Conservation (phyloP, 2,888 invertebrate species). For the Drosophila formosana region DNA sequence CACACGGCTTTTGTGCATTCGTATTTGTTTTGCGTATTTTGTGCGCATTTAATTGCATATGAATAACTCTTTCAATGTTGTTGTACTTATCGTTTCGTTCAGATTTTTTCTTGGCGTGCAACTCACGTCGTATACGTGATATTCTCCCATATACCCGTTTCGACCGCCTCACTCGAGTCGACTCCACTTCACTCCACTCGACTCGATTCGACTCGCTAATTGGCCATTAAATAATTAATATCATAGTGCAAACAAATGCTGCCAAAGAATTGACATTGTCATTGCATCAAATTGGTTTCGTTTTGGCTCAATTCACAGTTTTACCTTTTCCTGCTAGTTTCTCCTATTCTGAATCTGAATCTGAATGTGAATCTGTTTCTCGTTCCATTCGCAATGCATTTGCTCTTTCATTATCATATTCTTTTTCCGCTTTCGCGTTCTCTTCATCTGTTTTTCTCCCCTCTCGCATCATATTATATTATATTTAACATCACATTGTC, state of each 20-base stretch:
- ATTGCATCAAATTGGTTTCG: slow-evolving; percentile 24
- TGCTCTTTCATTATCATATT: slow-evolving; percentile 3
- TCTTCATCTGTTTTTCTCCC: not conserved
- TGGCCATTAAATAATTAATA: slow-evolving; percentile 67
- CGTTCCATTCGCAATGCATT: not conserved
- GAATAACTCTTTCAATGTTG: slow-evolving; percentile 4
- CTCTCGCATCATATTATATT: not conserved
- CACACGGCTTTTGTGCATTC: no score
- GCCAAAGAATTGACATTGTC: slow-evolving; percentile 20
- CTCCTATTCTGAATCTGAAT: no score
- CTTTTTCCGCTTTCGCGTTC: not conserved
- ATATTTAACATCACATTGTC: not conserved
- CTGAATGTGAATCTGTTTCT: not conserved
- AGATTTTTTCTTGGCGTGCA: not conserved
- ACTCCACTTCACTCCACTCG: not conserved
- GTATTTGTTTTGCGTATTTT: not conserved
- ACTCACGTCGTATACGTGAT: slow-evolving; percentile 51
- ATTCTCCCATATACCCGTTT: not conserved
- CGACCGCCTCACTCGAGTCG: no score
- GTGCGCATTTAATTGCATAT: slow-evolving; percentile 15
- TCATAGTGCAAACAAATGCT: slow-evolving; percentile 36
- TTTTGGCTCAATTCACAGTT: slow-evolving; percentile 6
- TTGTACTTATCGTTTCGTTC: not conserved
- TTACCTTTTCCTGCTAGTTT: not conserved
- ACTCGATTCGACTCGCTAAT: slow-evolving; percentile 41